Base-by-base conservation (phyloP, 2,888 invertebrate species). In the Rhagonycha lutea region DNA sequence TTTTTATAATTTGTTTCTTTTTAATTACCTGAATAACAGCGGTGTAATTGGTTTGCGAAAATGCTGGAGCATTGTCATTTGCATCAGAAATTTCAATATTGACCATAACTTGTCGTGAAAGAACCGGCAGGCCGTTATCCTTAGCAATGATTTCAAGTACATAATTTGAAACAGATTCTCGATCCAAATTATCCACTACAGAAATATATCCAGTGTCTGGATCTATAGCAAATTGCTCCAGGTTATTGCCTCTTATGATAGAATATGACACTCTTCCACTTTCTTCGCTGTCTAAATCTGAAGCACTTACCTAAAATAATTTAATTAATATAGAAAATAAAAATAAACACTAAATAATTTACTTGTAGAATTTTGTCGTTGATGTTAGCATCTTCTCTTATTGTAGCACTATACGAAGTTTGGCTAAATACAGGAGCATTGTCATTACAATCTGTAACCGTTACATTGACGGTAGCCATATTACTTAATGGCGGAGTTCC, bases 11-110 rank as follows among this genome's bases (percentile, higher is more conserved):
- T n/a, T n/a, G n/a, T 3, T 65, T 11, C 1, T 12, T 62, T 9
- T 61, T 77, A 79, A 83, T 81, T 83, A 90, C 90, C 87, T 89
- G 91, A 24, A 98, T 93, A 68, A 96, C 91, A 0, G 94, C 92
- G 14, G 94, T 92, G 85, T 97, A 96, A 86, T 96, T 95, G 9
- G 89, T 87, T 82, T 92, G 92, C 0, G 93, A 92, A 87, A 97
- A 97, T 29, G 93, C 81, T 5, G 98, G 98, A 23, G 96, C 92
- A 87, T 97, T 98, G 86, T 98, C 98, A 87, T 98, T 98, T 0
- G 95, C 94, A 87, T 98, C 98, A 1, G 94, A 89, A 75, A 98
- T 91, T 84, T 95, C 94, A 69, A 98, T 91, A 83, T 93, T 93
- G 4, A 97, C 91, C 81, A 92, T 90, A 11, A 94, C 93, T 82